Conservation (phyloP, 53 echinoderm and acorn worm species). For the Pentamera pediparva region DNA sequence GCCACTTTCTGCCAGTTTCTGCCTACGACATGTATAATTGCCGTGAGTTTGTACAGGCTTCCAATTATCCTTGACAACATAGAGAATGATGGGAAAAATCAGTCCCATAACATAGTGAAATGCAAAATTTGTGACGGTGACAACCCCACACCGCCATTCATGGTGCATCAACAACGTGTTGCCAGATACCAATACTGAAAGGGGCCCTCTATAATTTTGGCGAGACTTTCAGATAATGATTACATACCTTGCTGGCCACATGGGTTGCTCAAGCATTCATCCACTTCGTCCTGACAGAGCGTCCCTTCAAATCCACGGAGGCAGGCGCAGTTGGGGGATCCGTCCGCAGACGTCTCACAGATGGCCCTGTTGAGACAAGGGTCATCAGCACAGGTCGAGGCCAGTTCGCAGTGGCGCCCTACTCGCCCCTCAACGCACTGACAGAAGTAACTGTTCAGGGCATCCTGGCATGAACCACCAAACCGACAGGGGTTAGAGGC, state of each 20-base stretch:
- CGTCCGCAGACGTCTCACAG: slow-evolving; percentile 51
- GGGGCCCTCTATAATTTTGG: neutral
- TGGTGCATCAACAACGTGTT: neutral
- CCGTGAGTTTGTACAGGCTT: too few relatives aligned
- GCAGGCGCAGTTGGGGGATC: slow-evolving; percentile 62
- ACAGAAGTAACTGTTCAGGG: slow-evolving; percentile 58
- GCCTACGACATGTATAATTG: too few relatives aligned
- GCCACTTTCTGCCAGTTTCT: too few relatives aligned
- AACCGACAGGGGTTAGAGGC: slow-evolving; percentile 59
- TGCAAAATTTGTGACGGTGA: neutral
- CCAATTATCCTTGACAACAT: too few relatives aligned
- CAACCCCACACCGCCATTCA: neutral
- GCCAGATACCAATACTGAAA: neutral
- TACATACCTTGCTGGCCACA: slow-evolving; percentile 63
- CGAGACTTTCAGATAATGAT: neutral
- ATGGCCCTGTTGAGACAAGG: slow-evolving; percentile 83
- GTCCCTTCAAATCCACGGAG: slow-evolving; percentile 71
- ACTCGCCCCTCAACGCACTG: slow-evolving; percentile 47
- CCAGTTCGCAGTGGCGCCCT: slow-evolving; percentile 62
- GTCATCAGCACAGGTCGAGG: slow-evolving; percentile 65
- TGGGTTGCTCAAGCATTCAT: slow-evolving; percentile 74
- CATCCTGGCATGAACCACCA: slow-evolving; percentile 56
- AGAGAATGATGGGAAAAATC: too few relatives aligned
- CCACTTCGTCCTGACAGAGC: slow-evolving; percentile 60
- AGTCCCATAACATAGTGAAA: too few relatives aligned